phyloP scores from a whole-genome alignment of 2,113 vertebrate genomes.

The Pitta sordida region DNA sequence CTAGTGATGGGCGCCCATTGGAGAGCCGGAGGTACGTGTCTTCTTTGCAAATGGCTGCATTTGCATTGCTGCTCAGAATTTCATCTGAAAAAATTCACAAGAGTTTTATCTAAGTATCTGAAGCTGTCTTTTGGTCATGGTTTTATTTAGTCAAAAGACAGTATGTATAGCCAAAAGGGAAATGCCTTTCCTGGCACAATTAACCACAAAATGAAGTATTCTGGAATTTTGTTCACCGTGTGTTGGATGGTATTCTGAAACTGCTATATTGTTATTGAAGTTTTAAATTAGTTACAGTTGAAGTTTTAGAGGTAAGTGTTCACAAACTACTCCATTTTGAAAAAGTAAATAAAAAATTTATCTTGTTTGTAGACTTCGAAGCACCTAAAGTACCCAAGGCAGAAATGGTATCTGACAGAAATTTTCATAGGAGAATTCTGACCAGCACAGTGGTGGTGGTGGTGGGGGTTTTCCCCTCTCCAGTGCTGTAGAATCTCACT shows the following conservation, averaged over 20 bases:
- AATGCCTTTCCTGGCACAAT: neutral
- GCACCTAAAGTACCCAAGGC: neutral
- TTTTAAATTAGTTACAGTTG: neutral
- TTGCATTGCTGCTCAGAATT: neutral
- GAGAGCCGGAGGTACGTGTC: conserved; percentile 83
- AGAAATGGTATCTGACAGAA: neutral
- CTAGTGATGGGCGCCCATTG: conserved; percentile 88
- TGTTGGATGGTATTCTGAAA: neutral
- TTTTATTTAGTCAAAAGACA: neutral
- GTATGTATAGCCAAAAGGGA: neutral
- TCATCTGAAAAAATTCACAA: neutral
- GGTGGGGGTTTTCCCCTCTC: neutral
- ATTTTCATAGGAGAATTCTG: neutral
- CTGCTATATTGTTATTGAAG: neutral
- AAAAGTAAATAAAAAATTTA: neutral
- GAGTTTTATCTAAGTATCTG: neutral
- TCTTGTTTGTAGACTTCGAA: neutral
- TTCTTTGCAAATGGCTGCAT: neutral
- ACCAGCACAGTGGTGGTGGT: neutral
- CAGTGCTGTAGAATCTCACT: neutral
- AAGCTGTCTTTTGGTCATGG: neutral
- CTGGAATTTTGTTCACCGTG: neutral
- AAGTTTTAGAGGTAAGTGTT: neutral
- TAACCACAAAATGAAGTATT: neutral
- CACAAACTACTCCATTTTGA: neutral